phyloP scores from a whole-genome alignment of 2,797 vertebrate species.

The Diplodus sargus region DNA sequence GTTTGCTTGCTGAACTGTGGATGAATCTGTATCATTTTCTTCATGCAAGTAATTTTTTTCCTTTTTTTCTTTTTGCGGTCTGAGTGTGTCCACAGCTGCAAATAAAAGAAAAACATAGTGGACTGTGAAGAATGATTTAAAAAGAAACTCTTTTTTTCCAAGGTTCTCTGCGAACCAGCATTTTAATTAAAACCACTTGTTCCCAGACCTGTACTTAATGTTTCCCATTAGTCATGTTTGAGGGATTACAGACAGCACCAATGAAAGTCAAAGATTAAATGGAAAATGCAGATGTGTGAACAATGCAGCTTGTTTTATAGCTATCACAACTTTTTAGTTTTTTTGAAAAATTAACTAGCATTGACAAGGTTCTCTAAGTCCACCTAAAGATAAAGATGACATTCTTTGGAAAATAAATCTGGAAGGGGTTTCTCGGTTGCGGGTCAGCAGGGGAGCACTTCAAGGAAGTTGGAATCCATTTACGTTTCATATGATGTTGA shows the following conservation, averaged over 20 bases:
- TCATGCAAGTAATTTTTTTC: conserved; percentile 45
- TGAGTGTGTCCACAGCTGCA: conserved; percentile 61
- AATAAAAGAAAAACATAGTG: conserved; percentile 72
- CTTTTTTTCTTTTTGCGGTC: conserved; percentile 42
- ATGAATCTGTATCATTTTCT: conserved; percentile 50
- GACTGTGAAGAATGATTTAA: conserved; percentile 72
- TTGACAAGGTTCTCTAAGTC: conserved; percentile 77
- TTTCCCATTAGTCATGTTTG: conserved; percentile 95
- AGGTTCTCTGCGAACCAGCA: conserved; percentile 72
- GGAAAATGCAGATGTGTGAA: conserved; percentile 91
- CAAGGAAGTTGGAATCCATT: conserved; percentile 10
- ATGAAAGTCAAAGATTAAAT: conserved; percentile 89
- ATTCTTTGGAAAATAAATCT: conserved; percentile 52
- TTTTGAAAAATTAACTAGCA: conserved; percentile 75
- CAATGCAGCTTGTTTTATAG: conserved; percentile 83
- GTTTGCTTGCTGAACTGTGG: conserved; percentile 46
- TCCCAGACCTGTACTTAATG: conserved; percentile 84
- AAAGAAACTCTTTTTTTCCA: conserved; percentile 64
- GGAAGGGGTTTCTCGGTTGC: conserved; percentile 48
- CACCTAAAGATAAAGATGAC: conserved; percentile 73
- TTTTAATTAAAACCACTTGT: conserved; percentile 88
- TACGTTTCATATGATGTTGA: conserved; percentile 3
- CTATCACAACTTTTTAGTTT: conserved; percentile 77
- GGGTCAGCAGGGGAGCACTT: conserved; percentile 40
- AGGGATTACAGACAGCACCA: conserved; percentile 91